Evolutionary conservation across 2,888 invertebrate species (phyloP).

Genomic region (Hetaerina titia): DNA sequence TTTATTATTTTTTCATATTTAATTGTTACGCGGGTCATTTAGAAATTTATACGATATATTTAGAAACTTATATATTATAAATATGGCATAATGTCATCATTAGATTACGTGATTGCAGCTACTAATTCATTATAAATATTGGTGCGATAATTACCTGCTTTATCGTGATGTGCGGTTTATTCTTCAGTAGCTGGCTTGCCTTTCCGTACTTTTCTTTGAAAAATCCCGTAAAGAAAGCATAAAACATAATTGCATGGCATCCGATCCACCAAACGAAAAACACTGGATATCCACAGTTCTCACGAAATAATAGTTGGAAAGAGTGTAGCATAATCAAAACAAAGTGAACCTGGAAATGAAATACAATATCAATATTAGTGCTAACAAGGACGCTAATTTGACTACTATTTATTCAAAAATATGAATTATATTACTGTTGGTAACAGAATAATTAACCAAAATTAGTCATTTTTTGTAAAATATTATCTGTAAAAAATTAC

Average conservation of each 20-base stretch:
- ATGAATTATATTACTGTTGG: too few relatives aligned
- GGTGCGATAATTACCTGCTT: neutral
- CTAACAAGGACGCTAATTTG: neutral
- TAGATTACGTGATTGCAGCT: too few relatives aligned
- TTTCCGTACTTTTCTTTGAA: slow-evolving; percentile 88
- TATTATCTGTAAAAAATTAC: slow-evolving; percentile 73
- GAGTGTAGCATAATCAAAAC: slow-evolving; percentile 94
- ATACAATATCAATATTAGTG: slow-evolving; percentile 1
- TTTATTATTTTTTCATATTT: too few relatives aligned
- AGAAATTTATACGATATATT: too few relatives aligned
- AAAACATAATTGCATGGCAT: slow-evolving; percentile 96
- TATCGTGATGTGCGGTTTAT: neutral
- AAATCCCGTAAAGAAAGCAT: slow-evolving; percentile 96
- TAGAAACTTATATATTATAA: too few relatives aligned
- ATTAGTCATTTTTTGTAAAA: neutral
- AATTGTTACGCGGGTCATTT: too few relatives aligned
- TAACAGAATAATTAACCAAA: neutral
- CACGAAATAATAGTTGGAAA: slow-evolving; percentile 93
- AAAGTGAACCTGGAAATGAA: slow-evolving; percentile 87
- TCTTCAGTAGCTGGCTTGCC: neutral
- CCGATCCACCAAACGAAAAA: slow-evolving; percentile 98
- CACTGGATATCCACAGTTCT: slow-evolving; percentile 93
- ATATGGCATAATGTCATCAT: too few relatives aligned
- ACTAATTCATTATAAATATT: too few relatives aligned
- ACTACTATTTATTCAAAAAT: neutral